Percentiles rank a stretch among this genome's conserved stretches.
Conservation (phyloP, 2,888 invertebrate species). For the Lydus trimaculatus region DNA sequence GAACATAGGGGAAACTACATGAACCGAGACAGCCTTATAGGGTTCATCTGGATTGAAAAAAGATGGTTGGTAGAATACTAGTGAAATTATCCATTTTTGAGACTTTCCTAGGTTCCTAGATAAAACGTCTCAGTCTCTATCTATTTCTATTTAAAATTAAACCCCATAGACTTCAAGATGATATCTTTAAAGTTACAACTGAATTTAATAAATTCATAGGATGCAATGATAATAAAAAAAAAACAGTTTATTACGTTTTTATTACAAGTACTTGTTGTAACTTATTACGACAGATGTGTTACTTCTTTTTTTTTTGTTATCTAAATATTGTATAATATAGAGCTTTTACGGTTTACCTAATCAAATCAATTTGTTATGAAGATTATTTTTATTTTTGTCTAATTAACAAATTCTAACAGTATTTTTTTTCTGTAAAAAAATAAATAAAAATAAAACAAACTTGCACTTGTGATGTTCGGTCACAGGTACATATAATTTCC, state of each 20-base stretch:
- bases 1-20: no score
- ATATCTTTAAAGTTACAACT: not conserved
- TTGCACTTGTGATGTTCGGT: constrained; percentile 29
- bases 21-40: no score
- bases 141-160: not conserved
- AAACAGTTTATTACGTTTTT: not conserved
- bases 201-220: not conserved
- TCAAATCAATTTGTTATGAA: not conserved
- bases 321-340: not conserved
- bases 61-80: no score
- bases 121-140: no score
- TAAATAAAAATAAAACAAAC: constrained; percentile 1
- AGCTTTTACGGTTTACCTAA: not conserved
- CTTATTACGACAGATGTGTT: not conserved
- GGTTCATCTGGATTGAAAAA: no score
- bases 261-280: not conserved
- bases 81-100: no score
- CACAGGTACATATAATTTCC: constrained; percentile 27
- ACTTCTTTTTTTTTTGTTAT: not conserved
- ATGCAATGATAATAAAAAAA: not conserved
- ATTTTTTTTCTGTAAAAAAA: constrained; percentile 7
- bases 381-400: not conserved
- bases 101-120: no score
- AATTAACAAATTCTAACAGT: constrained; percentile 24
- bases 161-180: not conserved